A percentile compares a stretch with the other conserved stretches of the same genome.
Evolutionary conservation across 2,888 invertebrate species (phyloP).

Genomic region (Andrena dorsata): DNA sequence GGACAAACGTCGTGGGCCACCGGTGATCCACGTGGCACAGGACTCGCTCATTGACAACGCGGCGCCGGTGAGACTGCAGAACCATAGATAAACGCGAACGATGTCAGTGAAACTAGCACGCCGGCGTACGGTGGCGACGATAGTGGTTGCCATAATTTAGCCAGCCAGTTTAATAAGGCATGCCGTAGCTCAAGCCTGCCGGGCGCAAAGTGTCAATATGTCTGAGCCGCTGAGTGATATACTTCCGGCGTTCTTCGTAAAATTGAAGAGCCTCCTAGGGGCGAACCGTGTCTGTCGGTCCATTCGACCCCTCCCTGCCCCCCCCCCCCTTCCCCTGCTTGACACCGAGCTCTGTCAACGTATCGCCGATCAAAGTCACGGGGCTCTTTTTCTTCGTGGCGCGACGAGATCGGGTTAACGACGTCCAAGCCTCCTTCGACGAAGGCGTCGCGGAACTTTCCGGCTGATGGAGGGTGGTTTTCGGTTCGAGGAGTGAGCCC

Average conservation of each 20-base stretch:
- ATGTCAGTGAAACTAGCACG: conserved; percentile 46
- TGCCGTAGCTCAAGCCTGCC: conserved; percentile 77
- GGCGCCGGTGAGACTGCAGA: neutral
- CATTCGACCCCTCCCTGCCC: conserved; percentile 56
- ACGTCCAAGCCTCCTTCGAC: conserved; percentile 38
- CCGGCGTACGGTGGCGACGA: conserved; percentile 64
- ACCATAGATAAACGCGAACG: conserved; percentile 42
- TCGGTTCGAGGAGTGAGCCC: neutral
- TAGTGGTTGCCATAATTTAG: conserved; percentile 81
- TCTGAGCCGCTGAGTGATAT: conserved; percentile 82
- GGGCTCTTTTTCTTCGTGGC: conserved; percentile 7
- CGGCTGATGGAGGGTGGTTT: conserved; percentile 11
- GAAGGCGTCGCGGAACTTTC: conserved; percentile 18
- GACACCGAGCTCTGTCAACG: conserved; percentile 44
- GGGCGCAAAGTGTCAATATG: conserved; percentile 81
- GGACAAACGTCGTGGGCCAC: neutral
- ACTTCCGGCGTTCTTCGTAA: conserved; percentile 79
- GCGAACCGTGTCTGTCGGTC: conserved; percentile 47
- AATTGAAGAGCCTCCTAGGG: conserved; percentile 76
- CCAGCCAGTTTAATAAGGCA: conserved; percentile 82
- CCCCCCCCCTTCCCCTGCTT: conserved; percentile 18
- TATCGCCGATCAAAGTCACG: conserved; percentile 69
- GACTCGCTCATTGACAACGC: neutral
- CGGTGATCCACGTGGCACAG: neutral
- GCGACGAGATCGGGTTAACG: conserved; percentile 61